Evolutionary conservation across 2,797 vertebrate genomes (phyloP), one percentile per base, ranked within the genome.

Genomic region (Apogon talboti): DNA sequence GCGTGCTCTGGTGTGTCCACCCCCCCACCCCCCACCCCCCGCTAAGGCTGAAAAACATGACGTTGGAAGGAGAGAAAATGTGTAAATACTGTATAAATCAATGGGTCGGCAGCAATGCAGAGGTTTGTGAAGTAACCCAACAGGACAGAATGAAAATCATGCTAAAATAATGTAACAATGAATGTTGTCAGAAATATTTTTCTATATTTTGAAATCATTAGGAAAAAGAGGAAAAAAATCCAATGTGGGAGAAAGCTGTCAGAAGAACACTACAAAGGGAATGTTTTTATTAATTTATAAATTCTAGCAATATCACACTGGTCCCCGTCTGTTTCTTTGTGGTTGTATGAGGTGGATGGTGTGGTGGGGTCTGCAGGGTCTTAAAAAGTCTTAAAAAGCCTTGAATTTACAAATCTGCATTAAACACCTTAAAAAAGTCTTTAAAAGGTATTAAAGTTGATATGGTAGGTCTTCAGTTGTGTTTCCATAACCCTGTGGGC

Each of bases 201-300:
- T 95, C 85, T 94, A 94, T 90, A 82, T 91, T 92, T 92, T 91
- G 80, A 92, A 89, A 82, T 83, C 66, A 75, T 72, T 78, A 66
- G 54, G 63, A 73, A 67, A 70, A 66, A 80, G 74, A 64, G 46
- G 63, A 74, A 66, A 82, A 62, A 84, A 80, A 74, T 71, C 73
- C 78, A 65, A 78, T 76, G 76, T 79, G 76, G 84, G 82, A 73
- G 64, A 84, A 87, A 82, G 62, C 84, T 92, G 91, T 90, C 81
- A 84, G 80, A 87, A 79, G 73, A 92, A 93, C 91, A 93, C 90
- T 92, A 90, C 89, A 90, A 94, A 94, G 93, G 93, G 93, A 94
- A 93, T 92, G 91, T 93, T 94, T 94, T 90, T 94, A 93, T 94
- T 95, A 92, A 94, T 94, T 94, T 94, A 94, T 94, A 94, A 94